Conservation (phyloP, 2,888 invertebrate genomes). For the Napeogenes sylphis region DNA sequence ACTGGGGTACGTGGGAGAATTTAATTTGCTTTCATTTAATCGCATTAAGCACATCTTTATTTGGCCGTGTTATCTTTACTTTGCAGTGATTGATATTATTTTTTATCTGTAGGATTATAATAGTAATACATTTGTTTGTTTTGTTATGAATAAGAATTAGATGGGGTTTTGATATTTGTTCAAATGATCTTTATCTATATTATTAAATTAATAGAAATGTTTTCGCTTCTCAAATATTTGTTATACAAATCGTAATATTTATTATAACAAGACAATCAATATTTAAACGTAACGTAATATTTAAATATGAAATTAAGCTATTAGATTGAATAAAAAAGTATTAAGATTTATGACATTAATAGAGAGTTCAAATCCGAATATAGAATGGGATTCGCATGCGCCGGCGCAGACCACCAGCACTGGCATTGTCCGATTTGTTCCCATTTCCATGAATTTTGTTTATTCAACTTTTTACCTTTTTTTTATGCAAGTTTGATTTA, state of each 20-base stretch:
- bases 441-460: constrained; percentile 75
- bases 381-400: constrained; percentile 13
- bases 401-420: constrained; percentile 46
- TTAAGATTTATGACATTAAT: background rate
- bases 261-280: too few relatives aligned
- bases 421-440: constrained; percentile 70
- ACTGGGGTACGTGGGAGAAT: constrained; percentile 71
- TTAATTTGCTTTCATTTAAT: constrained; percentile 71
- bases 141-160: constrained; percentile 13
- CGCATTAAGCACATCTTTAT: constrained; percentile 44
- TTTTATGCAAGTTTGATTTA: constrained; percentile 72
- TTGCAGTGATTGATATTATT: constrained; percentile 23
- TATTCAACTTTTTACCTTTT: constrained; percentile 60
- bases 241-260: too few relatives aligned
- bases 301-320: too few relatives aligned
- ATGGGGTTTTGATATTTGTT: background rate
- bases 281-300: too few relatives aligned
- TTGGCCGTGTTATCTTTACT: constrained; percentile 21
- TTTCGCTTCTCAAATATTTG: too few relatives aligned
- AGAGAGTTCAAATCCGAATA: constrained; percentile 2
- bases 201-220: too few relatives aligned
- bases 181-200: background rate
- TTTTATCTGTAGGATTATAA: background rate
- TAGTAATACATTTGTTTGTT: constrained; percentile 12
- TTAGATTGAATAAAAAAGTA: too few relatives aligned